Evolutionary conservation across 2,113 vertebrate species (phyloP), one percentile per base, ranked within the genome.

Genomic region (Periophthalmodon schlosseri): DNA sequence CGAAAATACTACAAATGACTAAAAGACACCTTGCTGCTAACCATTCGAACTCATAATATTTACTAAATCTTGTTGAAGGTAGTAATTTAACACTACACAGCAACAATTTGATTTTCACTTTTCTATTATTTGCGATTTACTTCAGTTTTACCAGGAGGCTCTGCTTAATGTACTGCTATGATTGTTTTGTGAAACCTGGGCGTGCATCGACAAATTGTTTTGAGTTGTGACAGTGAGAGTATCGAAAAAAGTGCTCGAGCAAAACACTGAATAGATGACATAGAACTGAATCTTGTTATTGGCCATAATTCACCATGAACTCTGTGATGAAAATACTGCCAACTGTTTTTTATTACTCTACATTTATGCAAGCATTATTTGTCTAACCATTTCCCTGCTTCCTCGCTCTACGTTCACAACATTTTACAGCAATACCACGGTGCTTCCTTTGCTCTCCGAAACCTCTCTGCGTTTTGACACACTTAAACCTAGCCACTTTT

Each of bases 261-360:
- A 64, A n/a, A 47, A 68, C 33, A 68, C 5, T 71, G 66, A 56
- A 28, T 14, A 60, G 18, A 52, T 20, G 18, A 6, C 68, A 80
- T 10, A 72, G 73, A 75, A 84, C 34, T 67, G 12, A 82, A 52
- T 70, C 36, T 3, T 4, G 66, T 54, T 70, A 74, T 58, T 50
- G 74, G 23, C 9, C 9, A 28, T 60, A 70, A 74, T 80, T 78
- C 77, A 61, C 69, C 74, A 77, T 81, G 76, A 90, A 86, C 75
- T 58, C 52, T 84, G 70, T 34, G 44, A 65, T 72, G 20, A 80
- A 78, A 77, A 54, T 72, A 63, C 61, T 61, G 69, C 47, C 56
- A 47, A 50, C 65, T 70, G 66, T 63, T 39, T 39, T 34, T 21
- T 74, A 12, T n/a, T 24, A 79, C 57, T 70, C n/a, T n/a, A 60